Base-by-base conservation (phyloP, 1,140 invertebrate species). In the Spodoptera frugiperda region DNA sequence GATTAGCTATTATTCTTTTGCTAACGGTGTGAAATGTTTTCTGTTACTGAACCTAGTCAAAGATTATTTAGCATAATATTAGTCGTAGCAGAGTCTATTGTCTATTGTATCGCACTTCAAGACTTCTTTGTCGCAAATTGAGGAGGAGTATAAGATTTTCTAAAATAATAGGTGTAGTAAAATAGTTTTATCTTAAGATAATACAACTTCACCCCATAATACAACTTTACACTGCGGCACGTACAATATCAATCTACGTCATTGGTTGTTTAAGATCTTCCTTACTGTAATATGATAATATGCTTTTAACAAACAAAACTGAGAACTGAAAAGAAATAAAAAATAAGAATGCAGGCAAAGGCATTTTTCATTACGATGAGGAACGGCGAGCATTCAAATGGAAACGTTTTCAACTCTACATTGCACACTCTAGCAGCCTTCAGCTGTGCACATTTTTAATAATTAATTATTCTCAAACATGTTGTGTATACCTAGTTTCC, bases 391-490 rank as follows among this genome's bases (percentile, higher is more conserved):
- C 44, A 49, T 53, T 68, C n/a, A 53, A 68, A 46, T 68, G 48
- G 44, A 68, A 68, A 53, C 14, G 15, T 51, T 25, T 51, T 33
- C 21, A 68, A 68, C 48, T 53, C 14, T 46, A 57, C 21, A 49
- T 67, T 67, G 39, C 63, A 63, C 15, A 63, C 21, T 49, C 44
- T 15, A 25, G 17, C 19, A 55, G 19, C 68, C 53, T 72, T 55
- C 68, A 55, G 17, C 11, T 25, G 49, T 54, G 48, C 21, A 73
- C 54, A 57, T 61, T 73, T 59, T 73, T 48, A 55, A n/a, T 61
- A 59, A 59, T 61, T 73, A 49, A 73, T 73, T 59, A 73, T 44
- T 73, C 55, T 73, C 21, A 30, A 55, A 48, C 44, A 14, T 39
- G 33, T 39, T 39, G 5, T 39, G 33, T 39, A n/a, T n/a, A n/a